phyloP scores from a whole-genome alignment of 2,888 invertebrate species.

The Adelphocoris suturalis region DNA sequence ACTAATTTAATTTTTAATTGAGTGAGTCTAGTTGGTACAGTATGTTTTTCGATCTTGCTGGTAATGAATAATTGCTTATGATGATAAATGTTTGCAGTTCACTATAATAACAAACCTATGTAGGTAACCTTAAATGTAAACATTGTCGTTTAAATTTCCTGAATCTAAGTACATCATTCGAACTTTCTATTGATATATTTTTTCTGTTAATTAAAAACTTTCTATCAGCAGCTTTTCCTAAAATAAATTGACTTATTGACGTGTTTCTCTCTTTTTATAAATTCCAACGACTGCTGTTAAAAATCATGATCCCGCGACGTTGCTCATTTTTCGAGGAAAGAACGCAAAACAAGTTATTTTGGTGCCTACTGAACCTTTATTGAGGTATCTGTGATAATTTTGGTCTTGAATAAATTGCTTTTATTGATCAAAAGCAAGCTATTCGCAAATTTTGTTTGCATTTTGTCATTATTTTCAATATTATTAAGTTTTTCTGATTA shows the following conservation, averaged over 20 bases:
- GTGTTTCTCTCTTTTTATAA: neutral
- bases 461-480: constrained; percentile 31
- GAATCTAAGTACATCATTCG: too few relatives aligned
- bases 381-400: constrained; percentile 66
- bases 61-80: constrained; percentile 36
- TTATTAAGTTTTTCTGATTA: neutral
- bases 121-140: neutral
- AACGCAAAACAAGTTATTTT: neutral
- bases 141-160: neutral
- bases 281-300: neutral
- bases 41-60: constrained; percentile 15
- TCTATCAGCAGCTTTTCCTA: neutral
- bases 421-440: neutral
- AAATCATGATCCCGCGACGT: constrained; percentile 16
- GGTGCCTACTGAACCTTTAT: constrained; percentile 57
- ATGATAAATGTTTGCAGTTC: constrained; percentile 15
- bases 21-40: constrained; percentile 55
- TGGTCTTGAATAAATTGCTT: constrained; percentile 44
- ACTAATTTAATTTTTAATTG: constrained; percentile 47
- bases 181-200: neutral
- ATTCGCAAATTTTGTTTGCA: constrained; percentile 13
- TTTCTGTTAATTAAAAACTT: neutral
- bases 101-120: neutral
- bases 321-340: constrained; percentile 44
- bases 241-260: neutral